These are phyloP conservation scores for Megaptera novaeangliae DNA, from an alignment of 2,113 vertebrate genomes.

Conservation along the genomic window DNA sequence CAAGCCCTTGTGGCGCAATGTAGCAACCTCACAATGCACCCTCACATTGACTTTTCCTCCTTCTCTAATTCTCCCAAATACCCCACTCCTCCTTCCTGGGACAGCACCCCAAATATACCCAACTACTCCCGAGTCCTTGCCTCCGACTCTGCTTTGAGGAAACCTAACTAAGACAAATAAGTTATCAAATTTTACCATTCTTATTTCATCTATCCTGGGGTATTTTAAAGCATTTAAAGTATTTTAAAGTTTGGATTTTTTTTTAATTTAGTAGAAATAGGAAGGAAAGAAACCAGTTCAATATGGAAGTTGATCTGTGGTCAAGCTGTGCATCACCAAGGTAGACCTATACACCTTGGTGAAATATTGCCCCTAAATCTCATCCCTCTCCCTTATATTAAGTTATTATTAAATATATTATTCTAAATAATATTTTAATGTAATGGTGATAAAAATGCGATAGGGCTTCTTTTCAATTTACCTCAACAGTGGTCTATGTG, in stretches of 20 bases:
- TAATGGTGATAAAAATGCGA: background rate
- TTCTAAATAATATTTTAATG: conserved; percentile 26
- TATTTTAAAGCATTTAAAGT: conserved; percentile 2
- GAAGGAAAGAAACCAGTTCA: conserved; percentile 10
- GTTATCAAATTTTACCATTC: background rate
- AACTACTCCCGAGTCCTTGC: background rate
- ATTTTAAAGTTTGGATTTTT: background rate
- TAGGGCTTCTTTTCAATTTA: conserved; percentile 16
- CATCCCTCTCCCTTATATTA: background rate
- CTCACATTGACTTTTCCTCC: background rate
- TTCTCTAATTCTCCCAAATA: background rate
- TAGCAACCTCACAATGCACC: background rate
- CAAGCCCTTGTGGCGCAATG: background rate
- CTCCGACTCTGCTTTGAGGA: background rate
- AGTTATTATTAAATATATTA: background rate
- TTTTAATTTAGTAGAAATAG: background rate
- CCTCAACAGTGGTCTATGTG: background rate
- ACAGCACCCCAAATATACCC: background rate
- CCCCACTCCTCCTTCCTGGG: background rate
- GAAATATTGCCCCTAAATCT: background rate
- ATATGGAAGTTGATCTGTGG: background rate
- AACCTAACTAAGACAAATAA: background rate
- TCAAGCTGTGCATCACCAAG: background rate
- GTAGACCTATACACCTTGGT: background rate
- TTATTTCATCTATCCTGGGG: background rate